Percentiles rank a stretch among this genome's conserved stretches.
Conservation (phyloP, 1,140 invertebrate genomes). For the Orussus abietinus region DNA sequence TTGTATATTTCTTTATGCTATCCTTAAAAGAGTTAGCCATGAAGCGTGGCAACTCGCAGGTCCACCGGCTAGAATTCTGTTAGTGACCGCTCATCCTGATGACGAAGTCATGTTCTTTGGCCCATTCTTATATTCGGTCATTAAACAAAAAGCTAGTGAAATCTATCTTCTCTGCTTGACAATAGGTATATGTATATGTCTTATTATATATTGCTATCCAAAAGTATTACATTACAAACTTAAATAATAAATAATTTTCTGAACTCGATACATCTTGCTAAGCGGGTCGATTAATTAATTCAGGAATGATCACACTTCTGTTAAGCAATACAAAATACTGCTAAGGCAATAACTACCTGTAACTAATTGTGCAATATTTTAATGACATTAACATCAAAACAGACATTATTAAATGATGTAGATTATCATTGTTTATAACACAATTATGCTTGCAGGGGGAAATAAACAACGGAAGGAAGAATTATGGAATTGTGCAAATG, state of each 20-base stretch:
- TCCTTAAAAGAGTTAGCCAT: conserved; percentile 43
- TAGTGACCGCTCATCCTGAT: conserved; percentile 93
- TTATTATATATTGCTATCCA: too few species aligned
- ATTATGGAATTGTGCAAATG: conserved; percentile 71
- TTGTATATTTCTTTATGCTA: conserved; percentile 40
- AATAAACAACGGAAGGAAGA: conserved; percentile 69
- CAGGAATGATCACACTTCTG: too few species aligned
- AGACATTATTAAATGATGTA: conserved; percentile 1
- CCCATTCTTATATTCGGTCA: conserved; percentile 74
- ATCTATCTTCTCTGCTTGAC: conserved; percentile 85
- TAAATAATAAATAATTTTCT: too few species aligned
- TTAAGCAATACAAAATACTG: too few species aligned
- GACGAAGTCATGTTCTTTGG: conserved; percentile 99
- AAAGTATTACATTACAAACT: too few species aligned
- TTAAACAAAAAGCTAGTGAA: conserved; percentile 59
- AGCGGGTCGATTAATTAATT: too few species aligned
- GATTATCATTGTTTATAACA: conserved; percentile 17
- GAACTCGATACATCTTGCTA: too few species aligned
- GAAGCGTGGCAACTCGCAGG: conserved; percentile 48
- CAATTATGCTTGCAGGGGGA: conserved; percentile 59
- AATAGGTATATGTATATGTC: conserved; percentile 68
- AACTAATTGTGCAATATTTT: background rate
- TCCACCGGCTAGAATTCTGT: conserved; percentile 60
- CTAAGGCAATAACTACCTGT: too few species aligned
- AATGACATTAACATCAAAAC: background rate